These are phyloP conservation scores for Tethya wilhelma DNA, from an alignment of 37 sponge, comb jelly and placozoan species.

Conservation along the genomic window DNA sequence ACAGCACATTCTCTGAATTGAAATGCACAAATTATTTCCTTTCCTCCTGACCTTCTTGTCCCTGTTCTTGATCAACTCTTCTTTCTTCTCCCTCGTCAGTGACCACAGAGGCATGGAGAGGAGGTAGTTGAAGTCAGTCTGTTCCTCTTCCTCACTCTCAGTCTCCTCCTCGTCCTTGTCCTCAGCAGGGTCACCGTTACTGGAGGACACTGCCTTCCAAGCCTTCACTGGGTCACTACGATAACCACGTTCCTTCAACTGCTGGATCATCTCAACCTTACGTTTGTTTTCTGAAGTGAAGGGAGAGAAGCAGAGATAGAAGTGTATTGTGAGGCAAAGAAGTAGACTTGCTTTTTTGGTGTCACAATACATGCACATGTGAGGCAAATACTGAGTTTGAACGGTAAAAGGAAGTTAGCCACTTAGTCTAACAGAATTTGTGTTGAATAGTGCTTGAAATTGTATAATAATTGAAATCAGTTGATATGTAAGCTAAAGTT, in stretches of 20 bases:
- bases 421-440: no score
- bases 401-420: no score
- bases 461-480: no score
- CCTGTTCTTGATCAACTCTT: constrained; percentile 83
- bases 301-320: no score
- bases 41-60: constrained; percentile 76
- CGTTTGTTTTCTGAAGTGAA: constrained; percentile 71
- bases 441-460: no score
- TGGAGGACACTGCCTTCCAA: constrained; percentile 70
- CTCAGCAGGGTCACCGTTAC: constrained; percentile 26
- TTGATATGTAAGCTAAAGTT: no score
- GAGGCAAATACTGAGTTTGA: no score
- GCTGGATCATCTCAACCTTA: constrained; percentile 72
- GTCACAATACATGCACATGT: no score
- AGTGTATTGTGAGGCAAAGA: no score
- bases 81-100: constrained; percentile 88
- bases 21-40: background rate
- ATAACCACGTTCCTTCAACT: constrained; percentile 67
- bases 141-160: constrained; percentile 3
- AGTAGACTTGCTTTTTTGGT: no score
- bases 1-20: background rate
- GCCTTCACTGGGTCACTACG: constrained; percentile 91
- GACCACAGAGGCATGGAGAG: constrained; percentile 88
- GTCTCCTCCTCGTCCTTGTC: constrained; percentile 30
- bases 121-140: constrained; percentile 88